A percentile compares a stretch with the other conserved stretches of the same genome.
Conservation (phyloP, 1,140 invertebrate species). For the Pachyrhynchus sulphureomaculatus region DNA sequence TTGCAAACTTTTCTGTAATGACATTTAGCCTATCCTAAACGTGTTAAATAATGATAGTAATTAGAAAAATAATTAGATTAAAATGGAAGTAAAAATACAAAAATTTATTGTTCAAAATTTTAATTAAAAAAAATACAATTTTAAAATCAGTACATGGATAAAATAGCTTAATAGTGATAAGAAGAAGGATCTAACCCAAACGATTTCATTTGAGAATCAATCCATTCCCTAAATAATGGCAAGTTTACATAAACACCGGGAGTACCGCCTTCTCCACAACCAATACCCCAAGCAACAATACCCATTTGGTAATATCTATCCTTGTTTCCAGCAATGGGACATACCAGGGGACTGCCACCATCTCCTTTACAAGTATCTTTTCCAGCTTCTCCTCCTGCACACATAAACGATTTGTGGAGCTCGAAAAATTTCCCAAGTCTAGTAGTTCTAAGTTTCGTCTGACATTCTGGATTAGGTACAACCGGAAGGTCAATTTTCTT, state of each 20-base stretch:
- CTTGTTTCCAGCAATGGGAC: slow-evolving; percentile 47
- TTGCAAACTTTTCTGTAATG: too few species aligned
- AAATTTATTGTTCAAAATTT: neutral
- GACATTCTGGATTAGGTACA: slow-evolving; percentile 58
- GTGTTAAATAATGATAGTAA: too few species aligned
- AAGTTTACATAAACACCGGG: slow-evolving; percentile 53
- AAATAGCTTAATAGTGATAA: slow-evolving; percentile 40
- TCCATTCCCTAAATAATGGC: slow-evolving; percentile 43
- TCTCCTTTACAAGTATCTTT: slow-evolving; percentile 69
- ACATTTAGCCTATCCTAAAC: too few species aligned
- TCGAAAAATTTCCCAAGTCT: slow-evolving; percentile 63
- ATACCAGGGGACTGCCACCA: slow-evolving; percentile 59
- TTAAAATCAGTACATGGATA: slow-evolving; percentile 3
- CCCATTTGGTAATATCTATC: slow-evolving; percentile 53
- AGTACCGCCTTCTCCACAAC: slow-evolving; percentile 57
- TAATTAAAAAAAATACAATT: neutral
- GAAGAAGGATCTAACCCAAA: slow-evolving; percentile 24
- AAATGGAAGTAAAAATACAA: too few species aligned
- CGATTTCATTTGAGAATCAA: slow-evolving; percentile 41
- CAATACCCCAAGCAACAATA: slow-evolving; percentile 57
- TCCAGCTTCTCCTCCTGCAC: slow-evolving; percentile 69
- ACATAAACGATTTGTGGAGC: slow-evolving; percentile 70
- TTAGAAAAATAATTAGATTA: too few species aligned
- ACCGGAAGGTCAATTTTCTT: slow-evolving; percentile 70
- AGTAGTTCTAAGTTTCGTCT: slow-evolving; percentile 61